Base-by-base conservation (phyloP, 1,140 invertebrate species). In the Holcopasites calliopsidis region DNA sequence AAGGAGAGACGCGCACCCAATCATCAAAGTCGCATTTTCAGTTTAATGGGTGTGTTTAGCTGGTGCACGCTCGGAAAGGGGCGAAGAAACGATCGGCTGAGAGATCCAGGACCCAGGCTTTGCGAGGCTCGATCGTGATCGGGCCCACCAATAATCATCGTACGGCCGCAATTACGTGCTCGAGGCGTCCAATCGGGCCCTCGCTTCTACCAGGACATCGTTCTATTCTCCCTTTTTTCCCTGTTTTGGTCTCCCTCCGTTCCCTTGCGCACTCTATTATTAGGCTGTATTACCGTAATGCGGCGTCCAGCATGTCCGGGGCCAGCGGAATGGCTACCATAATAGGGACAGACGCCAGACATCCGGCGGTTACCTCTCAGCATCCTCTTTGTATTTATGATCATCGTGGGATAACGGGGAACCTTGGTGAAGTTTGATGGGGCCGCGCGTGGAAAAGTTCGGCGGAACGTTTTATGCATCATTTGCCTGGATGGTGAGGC, bases 11-110 rank as follows among this genome's bases (percentile, higher is more conserved):
- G 35, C 70, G 80, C 80, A 91, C 85, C 89, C 88, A 85, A 89
- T 91, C 87, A 91, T 91, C 90, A 91, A 91, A 90, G 85, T 91
- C 89, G 88, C 90, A 91, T 91, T 91, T 91, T 74, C 85, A 88
- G 79, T 54, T 73, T 90, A 91, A 90, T 90, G 82, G 87, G 84
- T 87, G 86, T 89, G 86, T 87, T 90, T 87, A 87, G 85, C 70
- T 23, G 80, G 74, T 74, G 70, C 44, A 57, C 47, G 80, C 13
- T 62, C 49, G 52, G 66, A 70, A 71, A 69, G 60, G 42, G 58
- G n/a, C 35, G 21, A 31, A 49, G 44, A 40, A 55, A 62, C 79
- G 85, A 87, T 86, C 77, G 79, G 64, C 84, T 40, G 65, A 44
- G 69, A 38, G n/a, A 33, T 64, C 55, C 35, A 60, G 64, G 80